Evolutionary conservation across 2,113 vertebrate species (phyloP), one percentile per base, ranked within the genome.

Genomic region (Corythoichthys intestinalis): DNA sequence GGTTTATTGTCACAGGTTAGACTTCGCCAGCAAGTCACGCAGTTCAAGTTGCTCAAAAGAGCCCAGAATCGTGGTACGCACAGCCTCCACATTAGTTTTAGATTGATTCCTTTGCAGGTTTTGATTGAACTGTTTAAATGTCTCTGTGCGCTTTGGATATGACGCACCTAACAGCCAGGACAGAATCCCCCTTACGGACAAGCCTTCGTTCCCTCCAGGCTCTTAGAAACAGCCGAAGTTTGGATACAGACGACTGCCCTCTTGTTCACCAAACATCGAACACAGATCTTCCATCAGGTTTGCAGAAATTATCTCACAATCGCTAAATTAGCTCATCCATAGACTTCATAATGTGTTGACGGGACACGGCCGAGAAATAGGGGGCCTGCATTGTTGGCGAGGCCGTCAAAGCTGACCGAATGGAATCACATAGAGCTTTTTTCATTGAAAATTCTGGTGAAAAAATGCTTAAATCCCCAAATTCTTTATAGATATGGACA

Each of bases 41-140:
- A 91, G 78, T 93, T 89, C 28, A 94, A 94, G 64, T 81, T 92
- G 65, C 88, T 94, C 38, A 94, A 93, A 74, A 92, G 89, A 0
- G 75, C 89, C 0, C 91, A 75, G 77, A 92, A 80, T 8, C 89
- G 91, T 91, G 93, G 93, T 94, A 69, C 15, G 17, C 35, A 54
- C 68, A 67, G 47, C 4, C 3, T 39, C 39, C 12, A 10, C 4
- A 20, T 17, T 4, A 15, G 3, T 8, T 15, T 34, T 20, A 34
- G 20, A 54, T 56, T 41, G 2, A 47, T 63, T 3, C 17, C 12
- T 47, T 63, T 63, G 10, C 6, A 44, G 2, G 2, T n/a, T 10
- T 41, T 41, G 39, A 41, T 41, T 44, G 41, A 44, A 4, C 6
- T 44, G 41, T 7, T 44, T 7, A 5, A 64, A 48, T 50, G 35